Base-by-base conservation (phyloP, 2,113 vertebrate species). In the Leucopsar rothschildi region DNA sequence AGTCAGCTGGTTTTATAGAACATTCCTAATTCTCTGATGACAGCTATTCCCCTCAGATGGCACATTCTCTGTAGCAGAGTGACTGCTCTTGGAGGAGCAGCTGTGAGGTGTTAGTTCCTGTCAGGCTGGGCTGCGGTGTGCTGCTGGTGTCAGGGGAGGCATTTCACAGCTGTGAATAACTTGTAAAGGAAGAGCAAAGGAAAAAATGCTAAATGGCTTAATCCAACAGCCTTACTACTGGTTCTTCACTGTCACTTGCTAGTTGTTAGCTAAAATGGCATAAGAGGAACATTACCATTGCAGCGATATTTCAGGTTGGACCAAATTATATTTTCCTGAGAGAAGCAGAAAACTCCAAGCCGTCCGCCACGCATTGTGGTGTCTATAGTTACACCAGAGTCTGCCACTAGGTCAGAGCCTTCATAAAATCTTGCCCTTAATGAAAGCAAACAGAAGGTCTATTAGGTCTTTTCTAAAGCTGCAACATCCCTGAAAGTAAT, bases 261-360 rank as follows among this genome's bases (percentile, higher is more conserved):
- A 77, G 52, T 19, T 44, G 15, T 64, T 79, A 93, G 50, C 13
- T 49, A 73, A 76, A 84, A 64, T 8, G 27, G n/a, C 5, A 0
- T 40, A 61, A 81, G 11, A 80, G n/a, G 64, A 80, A 61, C 12
- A 37, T 98, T 98, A 99, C 99, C 99, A 12, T 99, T 99, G 97
- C 99, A 99, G 70, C 99, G 99, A 27, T 99, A 99, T 94, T 99
- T 99, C 93, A 99, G 98, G 95, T 99, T 99, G 96, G 99, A 99
- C 99, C 99, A 99, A 97, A 99, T 99, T 85, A 99, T 99, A 96
- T 99, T 99, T 98, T 99, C 99, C 96, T 99, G 99, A 84, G 99
- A 99, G 98, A 99, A 99, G 97, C 99, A 99, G 98, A 99, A 99
- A 93, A 99, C 99, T 2, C 99, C 99, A n/a, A 99, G 98, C 64